Evolutionary conservation across 2,888 invertebrate species (phyloP), one percentile per base, ranked within the genome.

Genomic region (Acanthosoma haemorrhoidale): DNA sequence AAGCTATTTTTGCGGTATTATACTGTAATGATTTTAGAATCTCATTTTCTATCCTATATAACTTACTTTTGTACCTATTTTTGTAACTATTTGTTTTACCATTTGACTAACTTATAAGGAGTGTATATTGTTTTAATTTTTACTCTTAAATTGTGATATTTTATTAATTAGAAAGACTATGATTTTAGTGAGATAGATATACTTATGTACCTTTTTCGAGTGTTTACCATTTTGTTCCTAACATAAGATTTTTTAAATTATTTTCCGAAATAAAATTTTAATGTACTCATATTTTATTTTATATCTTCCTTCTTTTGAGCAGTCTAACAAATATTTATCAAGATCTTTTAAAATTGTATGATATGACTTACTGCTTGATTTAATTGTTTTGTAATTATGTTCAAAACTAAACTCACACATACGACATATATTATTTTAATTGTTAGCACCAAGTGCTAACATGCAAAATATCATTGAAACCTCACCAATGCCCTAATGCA

Each of bases 41-140:
- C 51, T 51, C 51, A 25, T 51, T 51, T 51, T 51, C 25, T 51
- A 51, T 51, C 51, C 29, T 51, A 25, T 51, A 51, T n/a, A 51
- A n/a, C 29, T 51, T 51, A 51, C 51, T 51, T 51, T 51, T 51
- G 25, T 51, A 51, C 51, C 51, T 51, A 51, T 25, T 51, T 51
- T 25, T 51, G 51, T 51, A 51, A 51, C 21, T 51, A 5, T 51
- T 51, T 51, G 51, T 13, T 51, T 51, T 5, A 51, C 51, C 51
- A 51, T 51, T 51, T 25, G n/a, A n/a, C n/a, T 29, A n/a, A 25
- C 43, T 21, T 43, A 43, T 43, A 18, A 43, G 18, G 43, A 43
- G 25, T 51, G 51, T 32, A 51, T 51, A 25, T 51, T 25, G 21
- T 51, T 51, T 32, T 51, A 51, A 16, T 25, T 29, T 25, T 51